These are phyloP conservation scores for Sylvicapra grimmia DNA, from an alignment of 2,113 vertebrate genomes.

Conservation along the genomic window DNA sequence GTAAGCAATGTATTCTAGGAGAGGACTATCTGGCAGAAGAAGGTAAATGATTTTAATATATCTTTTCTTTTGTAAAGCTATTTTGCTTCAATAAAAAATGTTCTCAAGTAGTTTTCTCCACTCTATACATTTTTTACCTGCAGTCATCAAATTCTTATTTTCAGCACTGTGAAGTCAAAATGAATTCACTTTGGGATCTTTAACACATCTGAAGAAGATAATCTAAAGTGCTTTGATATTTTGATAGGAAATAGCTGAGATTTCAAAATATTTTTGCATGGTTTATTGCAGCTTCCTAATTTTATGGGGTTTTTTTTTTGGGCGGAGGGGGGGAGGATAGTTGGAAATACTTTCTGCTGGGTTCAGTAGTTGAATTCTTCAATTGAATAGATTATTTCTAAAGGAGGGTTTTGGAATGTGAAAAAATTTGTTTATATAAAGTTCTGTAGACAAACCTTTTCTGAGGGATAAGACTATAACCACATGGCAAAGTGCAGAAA, in stretches of 20 bases:
- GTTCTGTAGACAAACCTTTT: background rate
- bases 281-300: constrained; percentile 35
- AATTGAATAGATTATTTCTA: constrained; percentile 52
- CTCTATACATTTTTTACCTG: background rate
- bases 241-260: constrained; percentile 12
- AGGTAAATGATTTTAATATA: constrained; percentile 39
- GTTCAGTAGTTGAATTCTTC: constrained; percentile 4
- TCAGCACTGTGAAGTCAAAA: constrained; percentile 8
- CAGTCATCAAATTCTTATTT: constrained; percentile 29
- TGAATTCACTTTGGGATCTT: constrained; percentile 44
- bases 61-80: background rate
- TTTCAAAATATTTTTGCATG: constrained; percentile 40
- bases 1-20: constrained; percentile 61
- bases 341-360: background rate
- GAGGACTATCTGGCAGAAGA: constrained; percentile 54
- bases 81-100: constrained; percentile 27
- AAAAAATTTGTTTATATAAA: constrained; percentile 47
- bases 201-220: background rate
- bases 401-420: background rate
- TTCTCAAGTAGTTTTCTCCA: constrained; percentile 8
- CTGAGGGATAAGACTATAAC: constrained; percentile 24
- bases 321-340: background rate
- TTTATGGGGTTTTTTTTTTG: background rate
- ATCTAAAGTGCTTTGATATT: constrained; percentile 14
- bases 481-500: constrained; percentile 37